Evolutionary conservation across 2,888 invertebrate species (phyloP), one percentile per base, ranked within the genome.

Genomic region (Mactromeris polynyma): DNA sequence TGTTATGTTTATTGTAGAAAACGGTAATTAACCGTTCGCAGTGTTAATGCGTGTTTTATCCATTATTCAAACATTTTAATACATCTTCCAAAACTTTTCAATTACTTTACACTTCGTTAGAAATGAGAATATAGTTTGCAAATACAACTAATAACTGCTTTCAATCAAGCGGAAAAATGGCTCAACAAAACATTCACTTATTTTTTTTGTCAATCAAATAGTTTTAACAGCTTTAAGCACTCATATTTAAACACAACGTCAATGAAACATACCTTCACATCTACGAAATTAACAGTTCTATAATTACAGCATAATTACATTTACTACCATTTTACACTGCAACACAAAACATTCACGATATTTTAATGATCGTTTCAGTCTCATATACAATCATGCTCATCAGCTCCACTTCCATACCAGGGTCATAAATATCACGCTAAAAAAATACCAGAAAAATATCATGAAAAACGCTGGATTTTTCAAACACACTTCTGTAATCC

Each of bases 161-260:
- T 73, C 64, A 83, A 73, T 83, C 33, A 83, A 40, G 83, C 83
- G 46, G 83, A 83, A 83, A 82, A 83, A 69, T 31, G 73, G 42
- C 46, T 82, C 64, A 31, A 46, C 83, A 83, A 83, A 83, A 42
- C 33, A 73, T 73, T 69, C 26, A 42, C 69, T 21, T 31, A 73
- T 3, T 73, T 73, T 58, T 58, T 58, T 33, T 6, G 73, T 73
- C 17, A 31, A 73, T 33, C 73, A 73, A 73, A 73, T 33, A 19
- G 36, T 19, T 73, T 31, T 33, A 11, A 73, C 73, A 31, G 31
- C 73, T 19, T 73, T 19, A 58, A 14, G 36, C 4, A 17, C 19
- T 73, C 7, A 2, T 9, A 73, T 73, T n/a, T n/a, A 26, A 64
- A 64, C 58, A 64, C 58, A 64, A 64, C 4, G 6, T n/a, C n/a